Evolutionary conservation across 2,888 invertebrate genomes (phyloP).

Genomic region (Lithophane leautieri): DNA sequence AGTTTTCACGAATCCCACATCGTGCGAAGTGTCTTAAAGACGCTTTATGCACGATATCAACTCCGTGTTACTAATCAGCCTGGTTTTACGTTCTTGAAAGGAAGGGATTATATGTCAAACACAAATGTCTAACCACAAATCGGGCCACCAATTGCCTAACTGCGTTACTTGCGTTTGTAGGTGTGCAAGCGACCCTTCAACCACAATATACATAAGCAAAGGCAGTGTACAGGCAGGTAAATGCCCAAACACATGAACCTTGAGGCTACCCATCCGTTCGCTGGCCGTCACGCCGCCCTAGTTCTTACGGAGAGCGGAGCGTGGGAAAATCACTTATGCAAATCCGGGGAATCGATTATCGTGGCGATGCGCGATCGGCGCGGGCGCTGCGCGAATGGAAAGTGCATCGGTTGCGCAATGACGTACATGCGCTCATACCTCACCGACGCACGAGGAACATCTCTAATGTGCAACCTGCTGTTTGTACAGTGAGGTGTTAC

Average conservation of each 20-base stretch:
- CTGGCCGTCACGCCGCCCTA: constrained; percentile 83
- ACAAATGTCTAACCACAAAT: constrained; percentile 60
- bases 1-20: neutral
- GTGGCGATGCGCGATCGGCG: constrained; percentile 71
- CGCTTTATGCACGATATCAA: constrained; percentile 1
- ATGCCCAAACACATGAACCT: constrained; percentile 75
- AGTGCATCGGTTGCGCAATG: constrained; percentile 85
- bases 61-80: constrained; percentile 16
- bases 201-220: constrained; percentile 39
- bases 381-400: constrained; percentile 80
- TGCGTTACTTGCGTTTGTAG: constrained; percentile 46
- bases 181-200: constrained; percentile 46
- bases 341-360: constrained; percentile 88
- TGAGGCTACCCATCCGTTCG: constrained; percentile 84
- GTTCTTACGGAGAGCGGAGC: constrained; percentile 83
- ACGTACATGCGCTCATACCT: constrained; percentile 66
- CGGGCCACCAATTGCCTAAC: constrained; percentile 58
- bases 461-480: constrained; percentile 62
- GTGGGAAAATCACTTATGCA: constrained; percentile 88
- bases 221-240: constrained; percentile 41
- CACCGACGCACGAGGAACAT: constrained; percentile 46
- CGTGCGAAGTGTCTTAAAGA: constrained; percentile 1
- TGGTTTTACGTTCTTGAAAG: constrained; percentile 37
- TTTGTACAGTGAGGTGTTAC: constrained; percentile 48
- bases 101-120: constrained; percentile 63